phyloP scores from a whole-genome alignment of 1,140 invertebrate genomes.

The Bombus difficillimus region DNA sequence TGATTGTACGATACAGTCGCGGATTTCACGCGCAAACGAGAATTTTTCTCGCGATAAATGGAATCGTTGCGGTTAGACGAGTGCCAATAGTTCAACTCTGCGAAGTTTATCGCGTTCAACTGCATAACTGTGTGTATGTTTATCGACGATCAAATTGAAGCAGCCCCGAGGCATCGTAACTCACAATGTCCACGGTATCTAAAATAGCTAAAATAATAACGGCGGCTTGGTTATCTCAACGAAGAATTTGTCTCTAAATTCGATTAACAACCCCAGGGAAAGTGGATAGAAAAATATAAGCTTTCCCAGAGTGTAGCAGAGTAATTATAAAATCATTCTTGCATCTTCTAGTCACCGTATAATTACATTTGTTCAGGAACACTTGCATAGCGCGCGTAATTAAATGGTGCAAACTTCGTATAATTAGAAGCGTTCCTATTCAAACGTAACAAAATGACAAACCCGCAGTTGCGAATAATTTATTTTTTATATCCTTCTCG shows the following conservation, averaged over 20 bases:
- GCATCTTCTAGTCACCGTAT: neutral
- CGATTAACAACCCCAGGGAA: neutral
- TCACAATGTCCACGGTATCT: too few relatives aligned
- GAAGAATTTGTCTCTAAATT: neutral
- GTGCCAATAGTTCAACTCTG: neutral
- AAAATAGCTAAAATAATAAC: neutral
- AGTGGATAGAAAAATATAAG: neutral
- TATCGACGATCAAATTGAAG: neutral
- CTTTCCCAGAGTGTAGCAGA: neutral
- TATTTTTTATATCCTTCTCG: neutral
- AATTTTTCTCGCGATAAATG: neutral
- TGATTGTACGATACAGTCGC: neutral
- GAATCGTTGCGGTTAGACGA: neutral
- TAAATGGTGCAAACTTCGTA: neutral
- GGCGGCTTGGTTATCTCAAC: too few relatives aligned
- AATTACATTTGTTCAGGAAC: neutral
- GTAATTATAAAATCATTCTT: neutral
- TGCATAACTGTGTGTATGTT: neutral
- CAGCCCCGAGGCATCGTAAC: too few relatives aligned
- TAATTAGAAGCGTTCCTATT: conserved; percentile 2
- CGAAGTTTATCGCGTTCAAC: neutral
- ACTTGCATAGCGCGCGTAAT: neutral
- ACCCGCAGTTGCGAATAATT: neutral
- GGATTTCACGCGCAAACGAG: neutral
- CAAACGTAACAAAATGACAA: neutral